phyloP scores from a whole-genome alignment of 2,888 invertebrate genomes.

The Caenorhabditis angaria region DNA sequence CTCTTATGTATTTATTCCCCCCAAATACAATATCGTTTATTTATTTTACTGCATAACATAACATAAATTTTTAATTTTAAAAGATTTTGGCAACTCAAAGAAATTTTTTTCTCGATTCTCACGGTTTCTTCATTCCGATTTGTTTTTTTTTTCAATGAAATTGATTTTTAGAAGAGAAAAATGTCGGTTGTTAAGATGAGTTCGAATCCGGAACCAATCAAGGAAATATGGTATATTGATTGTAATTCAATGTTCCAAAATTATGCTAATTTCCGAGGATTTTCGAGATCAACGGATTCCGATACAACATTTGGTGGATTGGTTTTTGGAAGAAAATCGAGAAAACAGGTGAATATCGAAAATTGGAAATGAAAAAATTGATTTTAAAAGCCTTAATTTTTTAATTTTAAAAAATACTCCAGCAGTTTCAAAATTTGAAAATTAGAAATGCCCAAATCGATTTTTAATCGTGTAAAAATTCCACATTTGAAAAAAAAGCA shows the following conservation, averaged over 20 bases:
- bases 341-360: slow-evolving; percentile 22
- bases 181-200: slow-evolving; percentile 19
- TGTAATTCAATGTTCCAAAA: slow-evolving; percentile 48
- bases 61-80: background rate
- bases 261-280: slow-evolving; percentile 32
- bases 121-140: background rate
- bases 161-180: background rate
- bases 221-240: slow-evolving; percentile 54
- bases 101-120: background rate
- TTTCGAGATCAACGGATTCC: slow-evolving; percentile 18
- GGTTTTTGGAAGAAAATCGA: slow-evolving; percentile 34
- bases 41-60: background rate
- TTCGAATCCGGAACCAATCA: slow-evolving; percentile 14
- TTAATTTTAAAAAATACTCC: background rate
- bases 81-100: background rate
- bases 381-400: slow-evolving; percentile 3
- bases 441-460: no score
- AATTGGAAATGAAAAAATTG: background rate
- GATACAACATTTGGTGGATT: slow-evolving; percentile 34
- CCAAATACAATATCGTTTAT: no score
- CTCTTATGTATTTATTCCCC: background rate
- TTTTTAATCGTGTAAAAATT: no score
- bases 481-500: background rate
- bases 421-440: background rate
- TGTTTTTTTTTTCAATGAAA: background rate